A percentile compares a stretch with the other conserved stretches of the same genome.
These are phyloP conservation scores for Syritta pipiens DNA, from an alignment of 2,888 invertebrate species.

Conservation along the genomic window DNA sequence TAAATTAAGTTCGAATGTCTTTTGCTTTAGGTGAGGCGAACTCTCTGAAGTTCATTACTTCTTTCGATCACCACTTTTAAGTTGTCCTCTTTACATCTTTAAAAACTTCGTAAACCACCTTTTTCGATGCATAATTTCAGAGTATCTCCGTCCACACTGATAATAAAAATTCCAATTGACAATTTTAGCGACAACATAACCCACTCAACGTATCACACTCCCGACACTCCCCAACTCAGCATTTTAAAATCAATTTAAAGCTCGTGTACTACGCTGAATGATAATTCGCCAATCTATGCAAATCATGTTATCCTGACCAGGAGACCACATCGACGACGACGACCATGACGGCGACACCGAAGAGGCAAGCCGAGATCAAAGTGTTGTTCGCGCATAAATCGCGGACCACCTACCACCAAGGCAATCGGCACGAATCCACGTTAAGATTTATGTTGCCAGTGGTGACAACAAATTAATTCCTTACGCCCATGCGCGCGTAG, in stretches of 20 bases:
- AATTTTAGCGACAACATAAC: not conserved
- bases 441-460: constrained; percentile 74
- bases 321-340: constrained; percentile 2
- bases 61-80: too few species aligned
- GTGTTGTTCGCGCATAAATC: constrained; percentile 61
- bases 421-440: constrained; percentile 56
- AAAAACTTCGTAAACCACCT: too few species aligned
- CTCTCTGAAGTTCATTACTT: too few species aligned
- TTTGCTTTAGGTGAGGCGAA: too few species aligned
- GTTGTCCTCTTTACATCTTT: too few species aligned
- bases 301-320: constrained; percentile 61
- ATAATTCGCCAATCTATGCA: constrained; percentile 62
- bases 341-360: constrained; percentile 15
- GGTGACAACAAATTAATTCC: constrained; percentile 79
- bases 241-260: constrained; percentile 65
- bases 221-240: constrained; percentile 9
- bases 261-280: constrained; percentile 50
- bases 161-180: too few species aligned
- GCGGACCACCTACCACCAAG: constrained; percentile 50
- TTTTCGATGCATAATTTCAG: too few species aligned
- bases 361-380: constrained; percentile 60
- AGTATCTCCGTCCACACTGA: too few species aligned
- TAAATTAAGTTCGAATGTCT: too few species aligned
- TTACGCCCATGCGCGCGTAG: constrained; percentile 68
- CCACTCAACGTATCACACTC: not conserved